Percentiles rank a stretch among this genome's conserved stretches.
These are phyloP conservation scores for Scrobipalpa costella DNA, from an alignment of 2,888 invertebrate species.

Conservation along the genomic window DNA sequence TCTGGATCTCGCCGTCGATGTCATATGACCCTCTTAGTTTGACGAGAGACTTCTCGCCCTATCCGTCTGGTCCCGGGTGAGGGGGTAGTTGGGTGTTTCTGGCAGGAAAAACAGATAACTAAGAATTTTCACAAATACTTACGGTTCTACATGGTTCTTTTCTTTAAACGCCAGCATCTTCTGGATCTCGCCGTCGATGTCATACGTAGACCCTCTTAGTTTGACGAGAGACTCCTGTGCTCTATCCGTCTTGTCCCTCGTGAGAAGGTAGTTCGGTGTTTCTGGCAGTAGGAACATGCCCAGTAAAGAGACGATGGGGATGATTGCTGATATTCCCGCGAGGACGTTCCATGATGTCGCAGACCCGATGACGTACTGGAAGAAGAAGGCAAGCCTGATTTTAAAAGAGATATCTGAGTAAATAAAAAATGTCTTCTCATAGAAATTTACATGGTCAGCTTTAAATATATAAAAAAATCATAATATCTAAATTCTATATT, in stretches of 20 bases:
- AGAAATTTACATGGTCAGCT: no score
- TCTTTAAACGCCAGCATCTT: slow-evolving; percentile 82
- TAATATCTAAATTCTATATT: no score
- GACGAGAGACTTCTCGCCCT: slow-evolving; percentile 81
- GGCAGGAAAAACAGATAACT: slow-evolving; percentile 81
- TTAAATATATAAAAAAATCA: no score
- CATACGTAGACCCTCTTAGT: slow-evolving; percentile 82
- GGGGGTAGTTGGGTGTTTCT: slow-evolving; percentile 87
- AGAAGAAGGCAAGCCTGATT: slow-evolving; percentile 31
- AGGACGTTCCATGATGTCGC: slow-evolving; percentile 83
- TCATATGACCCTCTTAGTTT: slow-evolving; percentile 83
- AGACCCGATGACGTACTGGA: slow-evolving; percentile 83
- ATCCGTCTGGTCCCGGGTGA: slow-evolving; percentile 81
- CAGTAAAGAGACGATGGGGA: slow-evolving; percentile 82
- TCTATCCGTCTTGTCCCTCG: slow-evolving; percentile 79
- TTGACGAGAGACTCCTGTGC: slow-evolving; percentile 81
- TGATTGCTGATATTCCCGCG: slow-evolving; percentile 82
- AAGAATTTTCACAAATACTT: slow-evolving; percentile 40
- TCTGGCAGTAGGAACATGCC: slow-evolving; percentile 85
- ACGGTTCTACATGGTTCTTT: slow-evolving; percentile 83
- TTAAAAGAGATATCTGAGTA: no score
- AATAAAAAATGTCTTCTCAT: no score
- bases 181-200: slow-evolving; percentile 83
- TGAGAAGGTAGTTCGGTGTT: slow-evolving; percentile 86
- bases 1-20: slow-evolving; percentile 82